These are phyloP conservation scores for Platerodrilus igneus DNA, from an alignment of 2,888 invertebrate species.

Conservation along the genomic window DNA sequence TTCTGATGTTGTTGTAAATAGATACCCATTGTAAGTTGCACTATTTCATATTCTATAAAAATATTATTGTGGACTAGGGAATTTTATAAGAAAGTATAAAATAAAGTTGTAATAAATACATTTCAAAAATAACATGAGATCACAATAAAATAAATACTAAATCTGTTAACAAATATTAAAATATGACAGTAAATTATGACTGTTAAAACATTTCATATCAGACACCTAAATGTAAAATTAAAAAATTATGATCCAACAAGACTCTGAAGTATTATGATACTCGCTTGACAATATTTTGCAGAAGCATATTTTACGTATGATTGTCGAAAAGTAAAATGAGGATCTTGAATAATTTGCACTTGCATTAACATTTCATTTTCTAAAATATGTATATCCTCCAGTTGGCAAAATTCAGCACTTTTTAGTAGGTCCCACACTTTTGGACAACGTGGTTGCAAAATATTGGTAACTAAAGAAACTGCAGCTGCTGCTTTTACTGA, in stretches of 20 bases:
- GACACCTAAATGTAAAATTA: no score
- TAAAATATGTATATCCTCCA: constrained; percentile 8
- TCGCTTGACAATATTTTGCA: constrained; percentile 9
- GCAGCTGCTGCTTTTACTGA: constrained; percentile 20
- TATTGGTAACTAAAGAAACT: constrained; percentile 10
- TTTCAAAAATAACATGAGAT: no score
- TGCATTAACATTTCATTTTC: constrained; percentile 14
- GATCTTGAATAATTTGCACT: constrained; percentile 18
- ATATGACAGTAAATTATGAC: no score
- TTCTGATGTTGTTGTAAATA: no score
- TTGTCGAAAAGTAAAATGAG: constrained; percentile 10
- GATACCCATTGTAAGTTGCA: no score
- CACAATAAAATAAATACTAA: no score
- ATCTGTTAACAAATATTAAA: no score
- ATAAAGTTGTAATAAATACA: no score
- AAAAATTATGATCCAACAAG: constrained; percentile 13
- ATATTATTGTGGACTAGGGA: no score
- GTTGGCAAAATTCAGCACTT: constrained; percentile 6
- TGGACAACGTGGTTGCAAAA: constrained; percentile 3
- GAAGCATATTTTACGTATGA: constrained; percentile 15
- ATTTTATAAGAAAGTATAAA: no score
- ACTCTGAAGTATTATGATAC: constrained; percentile 11
- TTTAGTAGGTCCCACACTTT: constrained; percentile 7
- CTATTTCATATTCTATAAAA: no score
- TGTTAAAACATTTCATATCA: no score